These are phyloP conservation scores for Lutjanus campechanus DNA, from an alignment of 2,797 vertebrate genomes.

Conservation along the genomic window DNA sequence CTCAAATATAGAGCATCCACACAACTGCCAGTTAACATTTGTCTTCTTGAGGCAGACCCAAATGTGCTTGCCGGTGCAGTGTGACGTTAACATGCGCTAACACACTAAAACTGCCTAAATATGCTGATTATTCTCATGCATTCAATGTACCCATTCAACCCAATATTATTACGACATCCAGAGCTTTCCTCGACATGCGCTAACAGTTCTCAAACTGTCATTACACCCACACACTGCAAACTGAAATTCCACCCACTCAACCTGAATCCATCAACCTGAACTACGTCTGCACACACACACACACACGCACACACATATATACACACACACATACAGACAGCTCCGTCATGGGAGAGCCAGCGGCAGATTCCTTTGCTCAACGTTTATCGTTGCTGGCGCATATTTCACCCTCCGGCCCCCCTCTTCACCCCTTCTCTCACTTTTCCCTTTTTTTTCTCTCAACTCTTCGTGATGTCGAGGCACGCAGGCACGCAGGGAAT, in stretches of 20 bases:
- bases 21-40: constrained; percentile 40
- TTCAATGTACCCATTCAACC: constrained; percentile 48
- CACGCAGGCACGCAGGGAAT: constrained; percentile 80
- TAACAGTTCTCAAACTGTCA: constrained; percentile 76
- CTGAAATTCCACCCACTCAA: constrained; percentile 66
- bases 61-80: constrained; percentile 19
- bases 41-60: constrained; percentile 32
- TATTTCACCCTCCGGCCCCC: constrained; percentile 59
- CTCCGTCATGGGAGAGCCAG: constrained; percentile 81
- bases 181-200: constrained; percentile 61
- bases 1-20: constrained; percentile 14
- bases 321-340: constrained; percentile 30
- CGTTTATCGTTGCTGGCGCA: constrained; percentile 54
- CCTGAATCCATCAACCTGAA: constrained; percentile 62
- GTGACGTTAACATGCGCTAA: constrained; percentile 4
- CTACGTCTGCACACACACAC: constrained; percentile 32
- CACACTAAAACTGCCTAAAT: constrained; percentile 33
- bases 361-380: constrained; percentile 69
- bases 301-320: constrained; percentile 25
- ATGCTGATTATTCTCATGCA: constrained; percentile 36
- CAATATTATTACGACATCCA: constrained; percentile 62
- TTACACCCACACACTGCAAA: constrained; percentile 72
- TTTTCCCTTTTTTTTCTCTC: constrained; percentile 54
- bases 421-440: constrained; percentile 35
- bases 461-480: constrained; percentile 75